Evolutionary conservation across 2,113 vertebrate genomes (phyloP).

Genomic region (Athene noctua): DNA sequence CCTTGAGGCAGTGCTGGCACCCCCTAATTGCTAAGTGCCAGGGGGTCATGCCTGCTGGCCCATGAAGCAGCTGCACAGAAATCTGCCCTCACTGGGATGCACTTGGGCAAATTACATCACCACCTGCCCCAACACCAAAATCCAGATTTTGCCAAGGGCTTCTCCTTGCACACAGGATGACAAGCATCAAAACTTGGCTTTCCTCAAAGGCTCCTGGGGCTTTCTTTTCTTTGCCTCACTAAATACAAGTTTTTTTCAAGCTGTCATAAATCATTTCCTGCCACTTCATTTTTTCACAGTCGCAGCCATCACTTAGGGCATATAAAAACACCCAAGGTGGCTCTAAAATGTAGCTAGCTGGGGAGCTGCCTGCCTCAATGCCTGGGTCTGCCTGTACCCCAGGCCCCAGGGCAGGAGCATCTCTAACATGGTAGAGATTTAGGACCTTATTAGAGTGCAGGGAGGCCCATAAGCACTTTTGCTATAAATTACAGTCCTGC

Average conservation of each 20-base stretch:
- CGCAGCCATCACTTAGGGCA: background rate
- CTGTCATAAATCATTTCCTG: background rate
- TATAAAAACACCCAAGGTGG: background rate
- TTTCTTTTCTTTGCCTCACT: background rate
- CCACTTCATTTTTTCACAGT: background rate
- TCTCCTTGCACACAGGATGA: background rate
- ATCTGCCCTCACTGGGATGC: background rate
- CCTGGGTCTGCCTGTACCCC: background rate
- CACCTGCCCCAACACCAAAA: background rate
- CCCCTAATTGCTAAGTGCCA: too few relatives aligned
- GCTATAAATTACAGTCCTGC: background rate
- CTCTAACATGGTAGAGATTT: background rate
- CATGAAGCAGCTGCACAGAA: background rate
- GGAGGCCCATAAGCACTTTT: background rate
- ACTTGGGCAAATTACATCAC: accelerated
- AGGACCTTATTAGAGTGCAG: too few relatives aligned
- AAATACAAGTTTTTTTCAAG: background rate
- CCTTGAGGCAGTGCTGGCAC: background rate
- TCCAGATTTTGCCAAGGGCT: background rate
- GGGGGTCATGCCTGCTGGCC: background rate
- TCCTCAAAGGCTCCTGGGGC: background rate
- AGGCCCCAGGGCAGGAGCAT: background rate
- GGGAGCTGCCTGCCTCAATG: background rate
- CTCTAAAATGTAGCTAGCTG: background rate
- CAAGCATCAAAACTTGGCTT: background rate